Base-by-base conservation (phyloP, 64 coral and sea anemone species). In the Porites australiensis region DNA sequence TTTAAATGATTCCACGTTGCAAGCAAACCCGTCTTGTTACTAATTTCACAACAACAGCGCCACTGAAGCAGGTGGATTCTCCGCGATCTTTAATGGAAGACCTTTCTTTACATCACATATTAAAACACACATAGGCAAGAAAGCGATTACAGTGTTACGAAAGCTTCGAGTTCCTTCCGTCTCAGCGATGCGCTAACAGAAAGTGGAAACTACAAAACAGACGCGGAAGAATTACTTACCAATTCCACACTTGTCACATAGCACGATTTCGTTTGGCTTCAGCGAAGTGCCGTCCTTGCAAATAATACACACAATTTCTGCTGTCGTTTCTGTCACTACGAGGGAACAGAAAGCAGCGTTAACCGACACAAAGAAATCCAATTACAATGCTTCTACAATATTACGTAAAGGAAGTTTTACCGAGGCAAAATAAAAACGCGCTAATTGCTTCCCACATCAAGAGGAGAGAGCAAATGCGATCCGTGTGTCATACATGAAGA, bases 271-370 rank as follows among this genome's bases (percentile, higher is more conserved):
- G 84, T 99, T 99, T 23, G 98, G 98, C 74, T 77, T 72, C 52
- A 80, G 82, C 70, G 94, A 96, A 76, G 91, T 82, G 43, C 98
- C 98, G 94, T 99, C 98, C 64, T 99, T 99, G 91, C 98, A 99
- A 55, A 99, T 95, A 90, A 99, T 99, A 91, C 98, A 99, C 72
- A 99, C 98, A 83, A 99, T 99, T 91, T 99, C 98, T 53, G 98
- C 98, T 44, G 98, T 99, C 44, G 98, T 99, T 77, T 99, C 98
- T 73, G 98, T 99, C 81, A 99, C 98, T 99, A 71, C 44, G 75
- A 89, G 53, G 87, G 89, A 74, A 89, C 80, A 89, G 79, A 90
- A 52, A 84, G 44, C 21, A 69, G 61, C 45, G 81, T 84, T 84
- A 84, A 63, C 81, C 62, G 51, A 18, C 45, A 84, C 81, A 84